Base-by-base conservation (phyloP, 2,888 invertebrate genomes). In the Ectropis crepuscularia region DNA sequence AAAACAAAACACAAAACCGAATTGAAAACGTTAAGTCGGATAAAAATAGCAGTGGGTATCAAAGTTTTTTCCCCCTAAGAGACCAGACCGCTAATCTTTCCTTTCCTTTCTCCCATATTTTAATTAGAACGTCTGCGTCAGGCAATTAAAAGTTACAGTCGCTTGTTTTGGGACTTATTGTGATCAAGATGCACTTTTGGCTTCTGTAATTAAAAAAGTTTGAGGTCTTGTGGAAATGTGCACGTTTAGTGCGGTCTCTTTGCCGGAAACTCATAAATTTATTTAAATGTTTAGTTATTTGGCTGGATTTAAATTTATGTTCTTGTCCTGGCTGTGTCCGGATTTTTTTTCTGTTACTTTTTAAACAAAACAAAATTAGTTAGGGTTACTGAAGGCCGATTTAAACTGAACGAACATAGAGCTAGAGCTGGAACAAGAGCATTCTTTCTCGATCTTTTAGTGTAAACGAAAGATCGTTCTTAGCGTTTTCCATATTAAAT, bases 131-230 rank as follows among this genome's bases (percentile, higher is more conserved):
- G 79, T 75, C 80, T 75, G 73, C 72, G 71, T 71, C 66, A 74
- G 79, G 78, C 86, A 90, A 89, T 89, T 89, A 88, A 89, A 90
- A 90, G 85, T 89, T 87, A 79, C 74, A 55, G 70, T 69, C 76
- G 72, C 83, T 87, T 88, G 87, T 88, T 87, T 81, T 81, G 79
- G 83, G 82, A 85, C 81, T 83, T 85, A 81, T 82, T 83, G 75
- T 79, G 79, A 82, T 81, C 77, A 77, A 76, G 80, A 85, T 84
- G 86, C 83, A 80, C 77, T 77, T 70, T 78, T 74, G 65, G 70
- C 70, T 62, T 67, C 68, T 70, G 68, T 79, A 78, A 82, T 79
- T 72, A 76, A 80, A 76, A 43, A 60, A 64, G 55, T 64, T 64
- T 53, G 41, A 16, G 46, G 8, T 60, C 36, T 55, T 59, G 47